phyloP scores from a whole-genome alignment of 2,888 invertebrate genomes.

The Hypena proboscidalis region DNA sequence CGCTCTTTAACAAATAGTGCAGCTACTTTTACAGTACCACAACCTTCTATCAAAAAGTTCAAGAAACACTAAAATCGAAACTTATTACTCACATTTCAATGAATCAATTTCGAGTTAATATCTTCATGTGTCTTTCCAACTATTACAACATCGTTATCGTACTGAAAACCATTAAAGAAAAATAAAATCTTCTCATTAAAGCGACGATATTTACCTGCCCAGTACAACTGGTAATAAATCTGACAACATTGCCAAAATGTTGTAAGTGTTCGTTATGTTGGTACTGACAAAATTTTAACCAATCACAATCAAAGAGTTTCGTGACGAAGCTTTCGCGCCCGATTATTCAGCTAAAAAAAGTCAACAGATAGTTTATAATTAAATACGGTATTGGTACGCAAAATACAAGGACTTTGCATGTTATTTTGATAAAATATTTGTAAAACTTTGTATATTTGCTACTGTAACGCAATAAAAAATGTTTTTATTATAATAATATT shows the following conservation, averaged over 20 bases:
- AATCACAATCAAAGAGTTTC: conserved; percentile 60
- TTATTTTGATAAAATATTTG: not conserved
- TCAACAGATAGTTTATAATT: conserved; percentile 52
- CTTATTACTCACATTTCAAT: conserved; percentile 64
- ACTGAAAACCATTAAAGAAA: conserved; percentile 71
- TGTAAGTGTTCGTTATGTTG: conserved; percentile 65
- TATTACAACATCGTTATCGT: conserved; percentile 61
- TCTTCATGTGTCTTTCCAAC: conserved; percentile 55
- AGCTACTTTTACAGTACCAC: conserved; percentile 82
- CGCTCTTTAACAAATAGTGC: conserved; percentile 78
- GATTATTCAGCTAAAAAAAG: conserved; percentile 69
- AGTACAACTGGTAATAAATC: conserved; percentile 80
- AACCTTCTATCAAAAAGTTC: conserved; percentile 82
- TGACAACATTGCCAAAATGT: conserved; percentile 80
- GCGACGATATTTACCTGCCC: conserved; percentile 81
- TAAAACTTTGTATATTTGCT: not conserved
- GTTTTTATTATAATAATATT: not conserved
- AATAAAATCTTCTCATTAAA: conserved; percentile 71
- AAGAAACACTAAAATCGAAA: conserved; percentile 64
- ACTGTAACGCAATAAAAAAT: not conserved
- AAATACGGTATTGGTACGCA: conserved; percentile 42
- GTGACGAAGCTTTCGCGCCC: conserved; percentile 80
- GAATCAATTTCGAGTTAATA: conserved; percentile 50
- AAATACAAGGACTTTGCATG: conserved; percentile 14
- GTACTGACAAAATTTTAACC: conserved; percentile 66